Evolutionary conservation across 2,888 invertebrate species (phyloP), one percentile per base, ranked within the genome.

Genomic region (Campoplex nolae): DNA sequence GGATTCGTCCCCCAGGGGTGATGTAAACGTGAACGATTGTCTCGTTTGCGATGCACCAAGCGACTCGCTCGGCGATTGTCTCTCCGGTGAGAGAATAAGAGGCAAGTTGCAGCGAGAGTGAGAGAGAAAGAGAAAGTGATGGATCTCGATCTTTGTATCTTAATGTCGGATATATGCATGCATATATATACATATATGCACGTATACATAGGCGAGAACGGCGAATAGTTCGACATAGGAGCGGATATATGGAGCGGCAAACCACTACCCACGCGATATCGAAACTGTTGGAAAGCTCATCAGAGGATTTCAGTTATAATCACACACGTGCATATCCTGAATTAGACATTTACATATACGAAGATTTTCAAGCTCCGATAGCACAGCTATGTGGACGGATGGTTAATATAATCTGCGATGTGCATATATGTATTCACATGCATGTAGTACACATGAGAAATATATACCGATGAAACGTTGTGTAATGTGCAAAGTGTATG

Each of bases 21-120:
- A 71, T 83, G 67, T 76, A 80, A 76, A 84, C 82, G 84, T 58
- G 79, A 83, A 87, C 87, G 87, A 87, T 87, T 85, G 87, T 85
- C 84, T 87, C 82, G 84, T 84, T 83, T 68, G 84, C 84, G 45
- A 87, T 87, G 84, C 78, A 54, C 58, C 54, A 23, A 70, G 74
- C 75, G 83, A 83, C 32, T 62, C 13, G 32, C 71, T 38, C 56
- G 54, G 67, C 77, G 35, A 67, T 71, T 16, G 58, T 45, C 42
- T 54, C 38, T 23, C 45, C 28, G 11, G 42, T 23, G 76, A 71
- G 45, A 45, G 32, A 75, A 42, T 23, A 23, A 68, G 45, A n/a
- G 56, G 38, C 38, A 38, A 38, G 38, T 38, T 23, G 38, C 38
- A 6, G 18, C 28, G 13, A 56, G 67, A 8, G 81, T 77, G 65